Base-by-base conservation (phyloP, 2,113 vertebrate genomes). In the Larimichthys polyactis region DNA sequence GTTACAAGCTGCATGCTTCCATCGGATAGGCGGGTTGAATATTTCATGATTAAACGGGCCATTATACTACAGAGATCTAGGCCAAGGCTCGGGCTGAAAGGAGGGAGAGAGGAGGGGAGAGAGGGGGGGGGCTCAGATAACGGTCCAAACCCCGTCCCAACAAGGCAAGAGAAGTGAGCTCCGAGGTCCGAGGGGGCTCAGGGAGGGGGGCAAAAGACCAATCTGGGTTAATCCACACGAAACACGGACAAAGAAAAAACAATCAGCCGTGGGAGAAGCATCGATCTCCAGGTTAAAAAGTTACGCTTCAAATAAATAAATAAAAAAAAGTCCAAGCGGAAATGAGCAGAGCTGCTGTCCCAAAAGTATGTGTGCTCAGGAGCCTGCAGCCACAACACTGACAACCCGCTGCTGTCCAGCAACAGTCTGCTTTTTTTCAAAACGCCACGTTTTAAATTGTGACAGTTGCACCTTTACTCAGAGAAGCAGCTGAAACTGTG, bases 41-140 rank as follows among this genome's bases (percentile, higher is more conserved):
- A 91, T 94, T 95, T 94, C 86, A 95, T 93, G 90, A 86, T 84
- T 89, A 90, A 90, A 92, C 79, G 71, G 75, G 88, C 83, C 86
- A 93, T 93, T 90, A 90, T 89, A 89, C 79, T 55, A 75, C 70
- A 79, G 32, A 79, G 90, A 95, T 94, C 92, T 94, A 94, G 94
- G 95, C 89, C 94, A 94, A 83, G 82, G 87, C 91, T 87, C 82
- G 69, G 69, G 79, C 73, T 84, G 58, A 43, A 78, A 32, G 73
- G 73, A 36, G 75, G 44, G 12, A 46, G 44, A 12, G 27, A 27
- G 27, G 27, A 27, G 27, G 27, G 27, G 27, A 27, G 27, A 32
- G 43, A n/a, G 43, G 44, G 44, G 44, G 60, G 71, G 89, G 84
- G 79, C 48, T 90, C 91, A 88, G 86, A 92, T 94, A 94, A 94